Percentiles rank a stretch among this genome's conserved stretches.
These are phyloP conservation scores for Centropyge bicolor DNA, from an alignment of 2,797 vertebrate species.

Conservation along the genomic window DNA sequence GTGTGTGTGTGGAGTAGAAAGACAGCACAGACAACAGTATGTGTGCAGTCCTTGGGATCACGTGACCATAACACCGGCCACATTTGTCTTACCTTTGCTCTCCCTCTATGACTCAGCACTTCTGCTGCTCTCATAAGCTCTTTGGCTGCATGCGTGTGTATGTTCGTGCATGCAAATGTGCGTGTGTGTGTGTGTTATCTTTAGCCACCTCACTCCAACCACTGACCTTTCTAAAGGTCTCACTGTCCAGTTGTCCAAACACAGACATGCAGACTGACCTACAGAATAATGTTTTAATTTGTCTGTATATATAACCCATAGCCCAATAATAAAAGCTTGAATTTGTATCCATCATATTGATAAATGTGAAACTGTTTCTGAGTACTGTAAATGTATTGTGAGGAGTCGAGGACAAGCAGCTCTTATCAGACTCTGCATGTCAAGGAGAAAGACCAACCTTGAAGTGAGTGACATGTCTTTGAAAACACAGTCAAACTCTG, in stretches of 20 bases:
- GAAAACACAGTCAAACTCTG: slow-evolving; percentile 32
- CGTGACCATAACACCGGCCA: slow-evolving; percentile 36
- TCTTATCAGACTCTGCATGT: slow-evolving; percentile 44
- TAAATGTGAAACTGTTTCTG: slow-evolving; percentile 13
- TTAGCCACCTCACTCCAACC: slow-evolving; percentile 70
- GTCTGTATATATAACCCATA: background rate
- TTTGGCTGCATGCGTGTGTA: slow-evolving; percentile 19
- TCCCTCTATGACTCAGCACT: slow-evolving; percentile 65
- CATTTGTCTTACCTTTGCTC: slow-evolving; percentile 67
- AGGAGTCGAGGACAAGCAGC: slow-evolving; percentile 1
- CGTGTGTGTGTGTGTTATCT: slow-evolving; percentile 69
- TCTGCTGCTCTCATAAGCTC: slow-evolving; percentile 31
- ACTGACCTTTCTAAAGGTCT: slow-evolving; percentile 81
- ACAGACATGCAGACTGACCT: slow-evolving; percentile 49
- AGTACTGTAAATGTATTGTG: background rate
- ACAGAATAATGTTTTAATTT: slow-evolving; percentile 50
- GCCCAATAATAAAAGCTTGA: background rate
- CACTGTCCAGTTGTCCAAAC: slow-evolving; percentile 72
- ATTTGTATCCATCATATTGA: background rate
- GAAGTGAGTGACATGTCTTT: slow-evolving; percentile 52
- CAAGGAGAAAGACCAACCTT: slow-evolving; percentile 49
- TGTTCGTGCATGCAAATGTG: background rate
- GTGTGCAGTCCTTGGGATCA: slow-evolving; percentile 15
- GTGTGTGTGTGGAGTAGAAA: too few species aligned
- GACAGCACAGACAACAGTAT: background rate